A percentile compares a stretch with the other conserved stretches of the same genome.
These are phyloP conservation scores for Formicarius rufipectus DNA, from an alignment of 2,113 vertebrate genomes.

Conservation along the genomic window DNA sequence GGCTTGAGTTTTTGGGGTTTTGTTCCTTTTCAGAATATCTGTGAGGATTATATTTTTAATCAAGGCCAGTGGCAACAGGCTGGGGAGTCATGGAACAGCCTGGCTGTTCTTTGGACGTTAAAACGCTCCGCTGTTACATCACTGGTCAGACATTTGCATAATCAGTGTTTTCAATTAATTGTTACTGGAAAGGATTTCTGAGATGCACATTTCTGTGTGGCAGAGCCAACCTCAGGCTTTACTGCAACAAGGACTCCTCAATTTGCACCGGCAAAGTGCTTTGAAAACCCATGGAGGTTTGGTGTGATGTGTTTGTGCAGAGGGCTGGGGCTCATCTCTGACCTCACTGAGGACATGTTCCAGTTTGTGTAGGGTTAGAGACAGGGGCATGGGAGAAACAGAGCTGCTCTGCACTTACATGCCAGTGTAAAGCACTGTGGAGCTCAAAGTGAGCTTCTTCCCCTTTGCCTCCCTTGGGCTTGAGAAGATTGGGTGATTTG, in stretches of 20 bases:
- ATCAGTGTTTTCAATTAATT: background rate
- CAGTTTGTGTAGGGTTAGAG: background rate
- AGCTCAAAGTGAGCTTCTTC: conserved; percentile 1
- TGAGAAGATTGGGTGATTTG: conserved; percentile 50
- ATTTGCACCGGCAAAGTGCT: background rate
- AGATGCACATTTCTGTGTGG: background rate
- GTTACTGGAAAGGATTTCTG: background rate
- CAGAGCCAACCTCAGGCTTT: background rate
- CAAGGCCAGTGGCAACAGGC: background rate
- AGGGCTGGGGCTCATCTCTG: background rate
- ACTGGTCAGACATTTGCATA: background rate
- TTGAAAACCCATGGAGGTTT: background rate
- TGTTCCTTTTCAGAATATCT: background rate
- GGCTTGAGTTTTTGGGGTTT: background rate
- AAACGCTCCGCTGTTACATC: background rate
- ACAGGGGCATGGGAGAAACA: background rate
- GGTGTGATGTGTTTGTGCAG: background rate
- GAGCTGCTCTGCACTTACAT: background rate
- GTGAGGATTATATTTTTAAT: background rate
- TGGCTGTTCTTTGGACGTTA: background rate
- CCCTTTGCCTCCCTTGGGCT: conserved; percentile 28
- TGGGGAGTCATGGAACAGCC: background rate
- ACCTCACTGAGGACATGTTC: background rate
- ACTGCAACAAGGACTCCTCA: background rate
- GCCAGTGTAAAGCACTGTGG: background rate